Conservation (phyloP, 2,888 invertebrate species). For the Rugalucina vietnamica region DNA sequence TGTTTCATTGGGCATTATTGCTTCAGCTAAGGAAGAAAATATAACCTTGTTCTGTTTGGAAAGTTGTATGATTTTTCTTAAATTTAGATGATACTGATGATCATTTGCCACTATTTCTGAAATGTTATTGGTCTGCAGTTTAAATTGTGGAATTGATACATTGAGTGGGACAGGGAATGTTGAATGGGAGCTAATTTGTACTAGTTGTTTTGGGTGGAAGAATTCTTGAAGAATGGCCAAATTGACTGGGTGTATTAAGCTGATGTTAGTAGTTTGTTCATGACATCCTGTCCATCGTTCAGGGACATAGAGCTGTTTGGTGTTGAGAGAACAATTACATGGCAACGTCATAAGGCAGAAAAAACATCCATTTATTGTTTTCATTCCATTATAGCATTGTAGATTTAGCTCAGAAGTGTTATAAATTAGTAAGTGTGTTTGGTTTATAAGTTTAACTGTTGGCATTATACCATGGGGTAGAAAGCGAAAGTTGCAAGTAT, state of each 20-base stretch:
- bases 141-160: background rate
- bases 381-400: background rate
- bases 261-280: background rate
- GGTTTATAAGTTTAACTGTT: background rate
- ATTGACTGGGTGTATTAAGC: background rate
- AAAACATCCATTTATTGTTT: background rate
- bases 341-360: background rate
- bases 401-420: slow-evolving; percentile 9
- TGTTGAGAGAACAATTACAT: background rate
- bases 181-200: background rate
- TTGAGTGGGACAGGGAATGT: background rate
- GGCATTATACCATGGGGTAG: background rate
- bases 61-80: background rate
- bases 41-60: background rate
- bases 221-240: background rate
- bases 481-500: slow-evolving; percentile 20
- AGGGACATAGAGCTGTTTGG: background rate
- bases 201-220: background rate
- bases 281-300: background rate
- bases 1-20: background rate
- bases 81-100: background rate
- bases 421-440: slow-evolving; percentile 20
- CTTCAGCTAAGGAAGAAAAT: background rate
- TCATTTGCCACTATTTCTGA: background rate
- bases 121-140: background rate